Evolutionary conservation across 2,888 invertebrate species (phyloP), one percentile per base, ranked within the genome.

Genomic region (Cheilosia scutellata): DNA sequence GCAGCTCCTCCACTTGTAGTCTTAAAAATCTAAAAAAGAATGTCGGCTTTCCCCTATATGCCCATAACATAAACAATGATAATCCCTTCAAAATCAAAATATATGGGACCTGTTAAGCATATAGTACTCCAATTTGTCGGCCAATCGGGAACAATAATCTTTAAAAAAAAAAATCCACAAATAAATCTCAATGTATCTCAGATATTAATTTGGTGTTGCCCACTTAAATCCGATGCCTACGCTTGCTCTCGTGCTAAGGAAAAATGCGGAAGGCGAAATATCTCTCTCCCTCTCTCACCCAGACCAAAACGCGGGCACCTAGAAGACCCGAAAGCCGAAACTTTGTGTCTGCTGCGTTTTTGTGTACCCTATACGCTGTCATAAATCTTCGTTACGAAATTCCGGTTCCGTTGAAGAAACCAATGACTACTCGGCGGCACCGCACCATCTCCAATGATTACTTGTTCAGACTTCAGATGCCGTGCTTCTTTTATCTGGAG

Each of bases 301-400:
- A 7, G 42, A 11, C 70, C 44, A 49, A 13, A 33, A 27, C 60
- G 7, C 25, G 9, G 53, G 33, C 58, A 65, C 55, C 47, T 44
- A 58, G 44, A 66, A 60, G 40, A 42, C 25, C 60, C 68, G 49
- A 72, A 66, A 72, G 31, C 60, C 68, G 49, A 72, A 66, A 72
- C 40, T 62, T 53, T 63, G 60, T 65, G 58, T 20, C 33, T 75
- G 70, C 13, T 53, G 49, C 49, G 63, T 57, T 63, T 25, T 76
- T 63, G 11, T 37, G 37, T 11, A 11, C 29, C 0, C 37, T 11
- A 11, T 66, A 49, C 55, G 49, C 40, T 60, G 60, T 58, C 68
- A 84, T 84, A 84, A 84, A 79, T 84, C 83, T 84, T 84, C 68
- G 83, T 84, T 84, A 84, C 63, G 74, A 79, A 79, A 84, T 79